Conservation (phyloP, 2,113 vertebrate species). For the Callipepla squamata region DNA sequence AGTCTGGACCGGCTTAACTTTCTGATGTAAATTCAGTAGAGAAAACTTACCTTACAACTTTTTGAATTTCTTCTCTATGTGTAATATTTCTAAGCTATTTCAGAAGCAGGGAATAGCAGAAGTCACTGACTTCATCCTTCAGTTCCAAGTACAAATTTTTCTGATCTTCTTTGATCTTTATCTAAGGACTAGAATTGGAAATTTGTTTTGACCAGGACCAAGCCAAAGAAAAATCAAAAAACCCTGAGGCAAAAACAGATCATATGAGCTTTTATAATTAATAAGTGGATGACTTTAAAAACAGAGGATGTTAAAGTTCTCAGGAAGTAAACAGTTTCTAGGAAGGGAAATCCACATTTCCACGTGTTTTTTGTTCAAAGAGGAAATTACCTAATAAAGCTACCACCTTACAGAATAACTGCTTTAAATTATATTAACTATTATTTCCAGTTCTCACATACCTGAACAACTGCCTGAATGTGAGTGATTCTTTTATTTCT, state of each 20-base stretch:
- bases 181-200: not conserved
- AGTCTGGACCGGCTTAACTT: not conserved
- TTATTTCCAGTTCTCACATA: not conserved
- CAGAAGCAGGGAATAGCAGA: not conserved
- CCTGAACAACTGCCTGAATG: not conserved
- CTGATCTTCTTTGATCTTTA: not conserved
- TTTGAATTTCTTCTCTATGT: not conserved
- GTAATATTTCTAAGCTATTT: not conserved
- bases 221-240: not conserved
- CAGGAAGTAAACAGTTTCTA: constrained; percentile 49
- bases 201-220: not conserved
- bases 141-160: not conserved
- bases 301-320: constrained; percentile 14
- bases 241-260: not conserved
- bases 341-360: constrained; percentile 18
- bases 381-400: constrained; percentile 8
- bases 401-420: not conserved
- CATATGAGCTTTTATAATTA: not conserved
- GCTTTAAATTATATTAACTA: not conserved
- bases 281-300: not conserved
- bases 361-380: not conserved
- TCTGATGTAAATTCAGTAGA: not conserved
- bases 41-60: not conserved
- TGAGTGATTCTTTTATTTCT: not conserved
- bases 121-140: not conserved